Percentiles rank a stretch among this genome's conserved stretches.
phyloP scores from a whole-genome alignment of 2,888 invertebrate species.

The Cybosia mesomella region DNA sequence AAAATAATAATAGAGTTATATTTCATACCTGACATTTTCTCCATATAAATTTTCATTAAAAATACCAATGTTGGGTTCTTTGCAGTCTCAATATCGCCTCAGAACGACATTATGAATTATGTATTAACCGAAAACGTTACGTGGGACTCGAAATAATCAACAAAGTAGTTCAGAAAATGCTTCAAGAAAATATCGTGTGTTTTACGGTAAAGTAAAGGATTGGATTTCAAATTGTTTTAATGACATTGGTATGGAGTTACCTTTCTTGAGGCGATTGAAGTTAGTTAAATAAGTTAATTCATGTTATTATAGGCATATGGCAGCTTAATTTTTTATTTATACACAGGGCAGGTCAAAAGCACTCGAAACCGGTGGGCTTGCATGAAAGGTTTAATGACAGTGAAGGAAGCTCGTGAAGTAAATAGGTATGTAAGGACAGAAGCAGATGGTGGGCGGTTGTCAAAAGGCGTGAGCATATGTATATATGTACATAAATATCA shows the following conservation, averaged over 20 bases:
- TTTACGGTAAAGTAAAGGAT: background rate
- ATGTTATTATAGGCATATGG: background rate
- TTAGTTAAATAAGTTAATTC: background rate
- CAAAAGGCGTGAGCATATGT: too few species aligned
- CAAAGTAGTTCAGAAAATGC: constrained; percentile 17
- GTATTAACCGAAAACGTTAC: constrained; percentile 38
- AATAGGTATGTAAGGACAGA: too few species aligned
- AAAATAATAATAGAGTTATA: constrained; percentile 27
- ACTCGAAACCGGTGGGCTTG: too few species aligned
- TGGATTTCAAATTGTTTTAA: background rate
- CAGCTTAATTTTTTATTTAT: background rate
- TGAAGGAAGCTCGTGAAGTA: too few species aligned
- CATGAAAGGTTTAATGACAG: too few species aligned
- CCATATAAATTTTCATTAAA: constrained; percentile 49
- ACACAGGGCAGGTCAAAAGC: too few species aligned
- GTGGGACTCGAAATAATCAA: constrained; percentile 31
- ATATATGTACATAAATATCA: too few species aligned
- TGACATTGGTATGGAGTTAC: background rate
- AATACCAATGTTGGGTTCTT: constrained; percentile 38
- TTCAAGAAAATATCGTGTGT: constrained; percentile 17
- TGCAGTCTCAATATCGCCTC: constrained; percentile 34
- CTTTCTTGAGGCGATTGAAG: background rate
- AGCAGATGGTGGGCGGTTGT: too few species aligned
- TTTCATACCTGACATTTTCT: constrained; percentile 27
- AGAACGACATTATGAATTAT: constrained; percentile 44